Percentiles rank a stretch among this genome's conserved stretches.
Evolutionary conservation across 2,797 vertebrate genomes (phyloP).

Genomic region (Micropoecilia bifurca): DNA sequence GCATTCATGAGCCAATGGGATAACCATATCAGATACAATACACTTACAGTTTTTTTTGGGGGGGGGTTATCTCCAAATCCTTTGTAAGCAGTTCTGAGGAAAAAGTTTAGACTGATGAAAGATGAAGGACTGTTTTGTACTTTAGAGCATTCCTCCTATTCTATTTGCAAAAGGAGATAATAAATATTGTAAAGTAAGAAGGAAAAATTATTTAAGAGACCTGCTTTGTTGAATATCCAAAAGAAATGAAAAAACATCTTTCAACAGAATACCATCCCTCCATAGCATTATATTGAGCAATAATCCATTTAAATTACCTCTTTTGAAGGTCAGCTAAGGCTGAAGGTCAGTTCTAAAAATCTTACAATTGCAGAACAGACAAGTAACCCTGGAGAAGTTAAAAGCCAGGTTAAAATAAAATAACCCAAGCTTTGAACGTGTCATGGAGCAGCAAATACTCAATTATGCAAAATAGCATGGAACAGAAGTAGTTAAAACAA

Average conservation of each 20-base stretch:
- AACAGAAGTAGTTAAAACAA: not conserved
- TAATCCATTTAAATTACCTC: not conserved
- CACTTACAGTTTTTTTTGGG: constrained; percentile 9
- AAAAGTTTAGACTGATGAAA: constrained; percentile 46
- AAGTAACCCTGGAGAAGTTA: not conserved
- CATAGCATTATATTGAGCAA: not conserved
- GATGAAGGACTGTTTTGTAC: constrained; percentile 42
- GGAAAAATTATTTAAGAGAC: constrained; percentile 57
- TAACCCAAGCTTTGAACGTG: not conserved
- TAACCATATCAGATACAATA: constrained; percentile 59
- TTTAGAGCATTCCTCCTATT: constrained; percentile 40
- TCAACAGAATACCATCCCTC: not conserved
- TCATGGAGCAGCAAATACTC: not conserved
- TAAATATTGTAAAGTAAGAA: constrained; percentile 62
- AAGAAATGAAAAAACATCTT: constrained; percentile 27
- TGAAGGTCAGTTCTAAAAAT: not conserved
- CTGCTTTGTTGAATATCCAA: constrained; percentile 44
- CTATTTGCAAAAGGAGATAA: constrained; percentile 46
- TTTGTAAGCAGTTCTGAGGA: constrained; percentile 60
- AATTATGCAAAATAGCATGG: not conserved
- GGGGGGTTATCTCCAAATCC: constrained; percentile 40
- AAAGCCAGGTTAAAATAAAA: not conserved
- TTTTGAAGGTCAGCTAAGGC: not conserved
- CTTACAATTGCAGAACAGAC: not conserved
- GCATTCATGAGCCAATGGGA: constrained; percentile 50